Percentiles rank a stretch among this genome's conserved stretches.
These are phyloP conservation scores for Pomatostomus ruficeps DNA, from an alignment of 2,113 vertebrate genomes.

Conservation along the genomic window DNA sequence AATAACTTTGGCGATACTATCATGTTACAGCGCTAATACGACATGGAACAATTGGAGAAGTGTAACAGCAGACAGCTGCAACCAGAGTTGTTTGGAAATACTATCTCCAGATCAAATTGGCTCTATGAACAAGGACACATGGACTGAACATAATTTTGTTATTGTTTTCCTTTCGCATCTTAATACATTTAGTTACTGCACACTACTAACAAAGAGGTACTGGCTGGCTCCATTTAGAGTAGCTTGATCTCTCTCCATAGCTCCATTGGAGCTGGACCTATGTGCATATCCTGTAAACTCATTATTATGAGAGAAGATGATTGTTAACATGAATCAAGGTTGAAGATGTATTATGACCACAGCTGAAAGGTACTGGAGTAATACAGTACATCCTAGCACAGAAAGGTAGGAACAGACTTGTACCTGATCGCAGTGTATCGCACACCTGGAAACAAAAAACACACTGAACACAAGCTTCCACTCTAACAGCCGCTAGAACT, in stretches of 20 bases:
- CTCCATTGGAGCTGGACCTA: background rate
- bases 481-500: background rate
- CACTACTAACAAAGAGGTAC: background rate
- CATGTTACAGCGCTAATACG: background rate
- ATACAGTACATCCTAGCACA: background rate
- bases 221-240: background rate
- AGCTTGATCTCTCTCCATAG: background rate
- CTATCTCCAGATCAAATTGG: background rate
- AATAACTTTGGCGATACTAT: background rate
- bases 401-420: background rate
- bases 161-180: background rate
- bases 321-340: background rate
- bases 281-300: background rate
- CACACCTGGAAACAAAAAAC: background rate
- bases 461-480: background rate
- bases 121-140: background rate
- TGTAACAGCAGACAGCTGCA: background rate
- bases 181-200: background rate
- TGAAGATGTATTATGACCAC: background rate
- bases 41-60: background rate
- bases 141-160: background rate
- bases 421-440: fast-evolving
- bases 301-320: background rate
- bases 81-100: background rate
- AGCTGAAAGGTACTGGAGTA: background rate